A percentile compares a stretch with the other conserved stretches of the same genome.
Evolutionary conservation across 1,140 invertebrate genomes (phyloP).

Genomic region (Diorhabda sublineata): DNA sequence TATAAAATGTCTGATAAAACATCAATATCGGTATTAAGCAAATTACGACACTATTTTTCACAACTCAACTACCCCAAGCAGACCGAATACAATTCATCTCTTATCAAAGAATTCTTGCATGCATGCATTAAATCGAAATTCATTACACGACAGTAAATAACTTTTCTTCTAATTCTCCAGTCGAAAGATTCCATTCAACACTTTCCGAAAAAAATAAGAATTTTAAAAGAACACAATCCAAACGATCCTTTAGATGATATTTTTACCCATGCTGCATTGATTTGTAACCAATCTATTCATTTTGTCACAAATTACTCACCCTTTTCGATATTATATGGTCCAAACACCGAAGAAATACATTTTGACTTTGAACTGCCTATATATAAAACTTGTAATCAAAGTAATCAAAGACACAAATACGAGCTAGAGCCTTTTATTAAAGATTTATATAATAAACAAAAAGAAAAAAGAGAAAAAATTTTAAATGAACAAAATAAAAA

Average conservation of each 20-base stretch:
- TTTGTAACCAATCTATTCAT: conserved; percentile 34
- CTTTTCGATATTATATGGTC: conserved; percentile 14
- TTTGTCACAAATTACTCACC: conserved; percentile 23
- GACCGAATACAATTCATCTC: conserved; percentile 28
- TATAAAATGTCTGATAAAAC: conserved; percentile 28
- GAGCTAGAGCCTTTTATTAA: conserved; percentile 9
- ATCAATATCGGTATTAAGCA: conserved; percentile 26
- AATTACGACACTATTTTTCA: conserved; percentile 30
- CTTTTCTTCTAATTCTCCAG: conserved; percentile 6
- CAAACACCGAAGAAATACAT: background rate
- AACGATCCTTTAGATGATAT: too few relatives aligned
- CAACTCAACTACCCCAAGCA: conserved; percentile 27
- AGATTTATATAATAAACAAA: background rate
- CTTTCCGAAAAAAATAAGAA: too few relatives aligned
- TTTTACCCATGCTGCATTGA: too few relatives aligned
- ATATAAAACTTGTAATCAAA: background rate
- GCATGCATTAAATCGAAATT: conserved; percentile 29
- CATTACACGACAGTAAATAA: conserved; percentile 28
- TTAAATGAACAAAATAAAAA: background rate
- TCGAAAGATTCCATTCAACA: too few relatives aligned
- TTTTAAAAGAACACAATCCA: too few relatives aligned
- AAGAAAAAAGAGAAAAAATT: background rate
- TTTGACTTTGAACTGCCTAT: background rate
- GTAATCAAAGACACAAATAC: conserved; percentile 9
- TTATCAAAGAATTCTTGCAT: conserved; percentile 31